A percentile compares a stretch with the other conserved stretches of the same genome.
Conservation (phyloP, 2,888 invertebrate genomes). For the Luperina nickerlii region DNA sequence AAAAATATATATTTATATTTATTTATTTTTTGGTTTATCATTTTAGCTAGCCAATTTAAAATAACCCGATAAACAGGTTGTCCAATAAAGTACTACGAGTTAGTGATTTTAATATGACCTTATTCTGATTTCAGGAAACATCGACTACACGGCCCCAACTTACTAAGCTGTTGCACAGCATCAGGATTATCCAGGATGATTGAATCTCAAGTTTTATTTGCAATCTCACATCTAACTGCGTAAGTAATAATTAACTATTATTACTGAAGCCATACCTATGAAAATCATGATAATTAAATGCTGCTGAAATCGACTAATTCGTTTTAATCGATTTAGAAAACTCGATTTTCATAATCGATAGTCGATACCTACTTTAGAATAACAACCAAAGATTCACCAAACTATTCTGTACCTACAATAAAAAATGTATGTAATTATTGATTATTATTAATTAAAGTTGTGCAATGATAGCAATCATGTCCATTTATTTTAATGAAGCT, state of each 20-base stretch:
- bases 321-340: constrained; percentile 19
- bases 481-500: constrained; percentile 64
- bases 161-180: constrained; percentile 86
- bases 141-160: constrained; percentile 93
- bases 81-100: background rate
- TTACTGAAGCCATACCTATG: constrained; percentile 16
- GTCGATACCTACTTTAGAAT: constrained; percentile 30
- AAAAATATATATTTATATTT: too few species aligned
- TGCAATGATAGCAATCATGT: constrained; percentile 55
- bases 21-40: too few species aligned
- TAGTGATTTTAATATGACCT: background rate
- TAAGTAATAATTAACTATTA: constrained; percentile 38
- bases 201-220: constrained; percentile 61
- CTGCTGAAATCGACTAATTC: constrained; percentile 26
- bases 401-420: constrained; percentile 40
- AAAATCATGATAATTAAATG: background rate
- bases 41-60: too few species aligned
- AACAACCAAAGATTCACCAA: constrained; percentile 49
- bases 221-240: constrained; percentile 43
- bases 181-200: constrained; percentile 37
- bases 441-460: constrained; percentile 27
- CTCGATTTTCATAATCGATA: constrained; percentile 21
- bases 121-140: constrained; percentile 89
- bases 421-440: constrained; percentile 39
- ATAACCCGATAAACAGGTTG: background rate